Conservation (phyloP, 2,797 vertebrate genomes). For the Sebastes alutus region DNA sequence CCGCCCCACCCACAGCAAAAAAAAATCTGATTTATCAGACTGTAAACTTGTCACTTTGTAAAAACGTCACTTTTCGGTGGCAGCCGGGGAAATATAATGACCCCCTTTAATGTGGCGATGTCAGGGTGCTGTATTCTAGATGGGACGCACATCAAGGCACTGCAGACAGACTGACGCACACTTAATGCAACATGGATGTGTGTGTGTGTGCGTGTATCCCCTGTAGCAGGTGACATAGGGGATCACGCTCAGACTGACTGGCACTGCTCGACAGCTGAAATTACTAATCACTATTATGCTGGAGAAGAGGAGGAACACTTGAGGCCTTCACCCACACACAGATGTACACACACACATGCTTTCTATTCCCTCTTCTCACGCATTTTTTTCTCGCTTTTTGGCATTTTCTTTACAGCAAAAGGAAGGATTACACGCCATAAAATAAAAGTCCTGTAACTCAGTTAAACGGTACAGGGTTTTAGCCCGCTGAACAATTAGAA, state of each 20-base stretch:
- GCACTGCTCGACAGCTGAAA: slow-evolving; percentile 67
- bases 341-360: neutral
- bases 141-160: slow-evolving; percentile 63
- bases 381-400: slow-evolving; percentile 1
- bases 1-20: slow-evolving; percentile 35
- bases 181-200: slow-evolving; percentile 54
- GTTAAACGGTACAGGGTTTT: slow-evolving; percentile 5
- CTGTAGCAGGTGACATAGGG: slow-evolving; percentile 66
- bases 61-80: slow-evolving; percentile 83
- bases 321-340: slow-evolving; percentile 46
- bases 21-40: slow-evolving; percentile 82
- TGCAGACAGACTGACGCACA: slow-evolving; percentile 53
- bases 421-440: slow-evolving; percentile 12
- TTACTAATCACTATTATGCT: slow-evolving; percentile 68
- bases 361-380: neutral
- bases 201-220: slow-evolving; percentile 10
- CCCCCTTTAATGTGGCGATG: slow-evolving; percentile 83
- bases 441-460: slow-evolving; percentile 23
- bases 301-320: slow-evolving; percentile 48
- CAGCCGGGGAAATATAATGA: slow-evolving; percentile 84
- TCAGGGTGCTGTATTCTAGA: slow-evolving; percentile 69
- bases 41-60: slow-evolving; percentile 88
- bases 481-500: slow-evolving; percentile 25
- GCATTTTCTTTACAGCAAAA: slow-evolving; percentile 21
- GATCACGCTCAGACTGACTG: slow-evolving; percentile 59